Evolutionary conservation across 1,140 invertebrate species (phyloP), one percentile per base, ranked within the genome.

Genomic region (Drosophila teissieri): DNA sequence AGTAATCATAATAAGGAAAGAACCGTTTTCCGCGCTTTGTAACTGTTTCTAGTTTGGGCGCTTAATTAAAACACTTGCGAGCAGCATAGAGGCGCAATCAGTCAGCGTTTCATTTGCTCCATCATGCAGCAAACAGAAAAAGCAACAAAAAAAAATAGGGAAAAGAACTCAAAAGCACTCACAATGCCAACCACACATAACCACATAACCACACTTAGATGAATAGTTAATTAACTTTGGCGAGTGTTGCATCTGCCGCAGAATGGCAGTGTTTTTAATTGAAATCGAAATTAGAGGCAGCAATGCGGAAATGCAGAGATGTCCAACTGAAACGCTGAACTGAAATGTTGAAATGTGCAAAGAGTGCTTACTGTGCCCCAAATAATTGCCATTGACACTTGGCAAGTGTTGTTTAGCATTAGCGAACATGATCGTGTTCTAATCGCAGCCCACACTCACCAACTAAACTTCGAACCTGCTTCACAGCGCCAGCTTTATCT

Each of bases 211-310:
- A 75, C 62, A 76, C 73, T 68, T 56, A 70, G 68, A 40, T 79
- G 65, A 74, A 84, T 84, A 83, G 79, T 79, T 88, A 88, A 88
- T 88, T 88, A 86, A 83, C 69, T 76, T 86, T 86, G 34, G 78
- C 74, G 51, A 69, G 67, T 70, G 68, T 70, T 72, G 68, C 84
- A 81, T 65, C 79, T 77, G 40, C 73, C 61, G 10, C 55, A 48
- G 54, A 64, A 37, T 67, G 27, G 70, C 65, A 63, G 60, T 36
- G 58, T 49, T 82, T 74, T 82, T 86, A 82, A 86, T 86, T 83
- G 63, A 76, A 89, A 89, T 80, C 73, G 73, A 73, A 88, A 86
- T 83, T 83, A 76, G 53, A 52, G 52, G 52, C 73, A 57, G 60
- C 79, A 65, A 88, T 58, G 76, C 84, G 84, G 83, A 88, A 88